These are phyloP conservation scores for Gambusia holbrooki DNA, from an alignment of 2,113 vertebrate genomes.

Conservation along the genomic window DNA sequence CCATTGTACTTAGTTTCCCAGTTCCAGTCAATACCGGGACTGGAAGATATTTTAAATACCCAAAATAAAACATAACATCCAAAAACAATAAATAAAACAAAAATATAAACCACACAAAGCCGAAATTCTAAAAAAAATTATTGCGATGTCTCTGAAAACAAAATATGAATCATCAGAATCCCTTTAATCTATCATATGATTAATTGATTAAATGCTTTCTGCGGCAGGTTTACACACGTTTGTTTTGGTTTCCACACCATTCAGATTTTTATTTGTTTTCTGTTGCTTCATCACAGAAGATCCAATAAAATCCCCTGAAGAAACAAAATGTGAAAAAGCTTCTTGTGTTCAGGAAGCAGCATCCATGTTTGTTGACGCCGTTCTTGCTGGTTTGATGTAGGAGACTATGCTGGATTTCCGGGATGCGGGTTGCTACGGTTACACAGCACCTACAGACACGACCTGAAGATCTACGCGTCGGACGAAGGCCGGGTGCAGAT, in stretches of 20 bases:
- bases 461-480: constrained; percentile 98
- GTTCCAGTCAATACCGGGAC: too few relatives aligned
- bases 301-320: not conserved
- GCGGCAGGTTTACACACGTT: too few relatives aligned
- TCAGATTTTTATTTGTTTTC: not conserved
- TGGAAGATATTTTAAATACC: too few relatives aligned
- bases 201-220: too few relatives aligned
- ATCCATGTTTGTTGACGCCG: not conserved
- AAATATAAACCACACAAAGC: too few relatives aligned
- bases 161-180: too few relatives aligned
- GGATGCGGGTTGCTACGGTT: constrained; percentile 94
- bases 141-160: too few relatives aligned
- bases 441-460: constrained; percentile 97
- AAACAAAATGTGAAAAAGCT: not conserved
- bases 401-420: constrained; percentile 97
- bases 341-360: not conserved
- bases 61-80: too few relatives aligned
- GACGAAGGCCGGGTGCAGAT: constrained; percentile 98
- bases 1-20: too few relatives aligned
- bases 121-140: too few relatives aligned
- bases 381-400: constrained; percentile 64
- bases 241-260: not conserved
- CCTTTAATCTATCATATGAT: too few relatives aligned
- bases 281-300: not conserved
- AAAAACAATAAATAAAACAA: too few relatives aligned